These are phyloP conservation scores for Trachymyrmex septentrionalis DNA, from an alignment of 1,140 invertebrate genomes.

Conservation along the genomic window DNA sequence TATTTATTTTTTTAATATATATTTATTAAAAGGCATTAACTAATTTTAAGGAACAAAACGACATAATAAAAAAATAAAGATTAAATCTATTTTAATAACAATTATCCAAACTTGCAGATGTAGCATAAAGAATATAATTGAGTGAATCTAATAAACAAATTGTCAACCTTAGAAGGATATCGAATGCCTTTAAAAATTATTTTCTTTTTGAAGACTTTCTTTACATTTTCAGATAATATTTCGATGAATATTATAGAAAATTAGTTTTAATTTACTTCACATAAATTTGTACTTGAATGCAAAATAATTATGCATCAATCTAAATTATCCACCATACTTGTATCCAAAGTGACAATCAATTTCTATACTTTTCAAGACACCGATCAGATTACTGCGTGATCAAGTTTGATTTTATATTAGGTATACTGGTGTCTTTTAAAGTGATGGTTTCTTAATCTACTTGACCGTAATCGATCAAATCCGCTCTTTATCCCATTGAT, in stretches of 20 bases:
- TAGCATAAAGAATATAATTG: too few relatives aligned
- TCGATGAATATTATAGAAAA: neutral
- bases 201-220: neutral
- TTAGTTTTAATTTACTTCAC: neutral
- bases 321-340: neutral
- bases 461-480: conserved; percentile 26
- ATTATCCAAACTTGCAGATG: too few relatives aligned
- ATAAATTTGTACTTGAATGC: neutral
- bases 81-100: too few relatives aligned
- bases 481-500: neutral
- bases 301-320: neutral
- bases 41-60: too few relatives aligned
- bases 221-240: neutral
- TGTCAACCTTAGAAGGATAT: too few relatives aligned
- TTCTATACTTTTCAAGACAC: neutral
- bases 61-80: too few relatives aligned
- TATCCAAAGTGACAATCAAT: neutral
- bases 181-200: too few relatives aligned
- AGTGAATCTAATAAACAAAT: too few relatives aligned
- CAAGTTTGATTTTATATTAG: neutral
- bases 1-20: neutral
- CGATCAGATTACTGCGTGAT: neutral
- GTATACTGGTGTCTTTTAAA: neutral
- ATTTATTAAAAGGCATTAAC: too few relatives aligned
- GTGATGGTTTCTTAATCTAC: neutral